Percentiles rank a stretch among this genome's conserved stretches.
These are phyloP conservation scores for Leucoraja erinaceus DNA, from an alignment of 2,113 vertebrate genomes.

Conservation along the genomic window DNA sequence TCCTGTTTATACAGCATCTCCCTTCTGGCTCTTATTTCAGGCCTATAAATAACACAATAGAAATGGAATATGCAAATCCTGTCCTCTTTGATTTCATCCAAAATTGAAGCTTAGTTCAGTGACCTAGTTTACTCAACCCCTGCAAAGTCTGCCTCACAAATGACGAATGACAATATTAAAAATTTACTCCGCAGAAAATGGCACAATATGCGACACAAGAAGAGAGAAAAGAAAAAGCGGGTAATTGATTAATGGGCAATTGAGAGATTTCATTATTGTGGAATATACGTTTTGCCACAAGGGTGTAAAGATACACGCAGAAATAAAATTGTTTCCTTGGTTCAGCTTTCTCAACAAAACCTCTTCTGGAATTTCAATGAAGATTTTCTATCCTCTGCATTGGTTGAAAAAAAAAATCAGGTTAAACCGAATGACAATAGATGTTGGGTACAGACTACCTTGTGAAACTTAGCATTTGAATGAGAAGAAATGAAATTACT, in stretches of 20 bases:
- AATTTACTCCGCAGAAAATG: not conserved
- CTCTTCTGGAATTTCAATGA: not conserved
- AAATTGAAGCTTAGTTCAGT: slow-evolving; percentile 13
- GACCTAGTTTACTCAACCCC: not conserved
- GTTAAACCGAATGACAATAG: not conserved
- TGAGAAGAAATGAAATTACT: not conserved
- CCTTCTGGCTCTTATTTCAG: not conserved
- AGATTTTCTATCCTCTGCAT: slow-evolving; percentile 6
- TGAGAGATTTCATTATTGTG: not conserved
- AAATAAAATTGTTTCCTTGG: not conserved
- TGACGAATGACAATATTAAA: not conserved
- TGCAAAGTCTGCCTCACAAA: slow-evolving; percentile 2
- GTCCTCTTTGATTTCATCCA: slow-evolving; percentile 29
- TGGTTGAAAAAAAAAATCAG: not conserved
- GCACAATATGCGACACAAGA: not conserved
- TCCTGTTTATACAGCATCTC: slow-evolving; percentile 17
- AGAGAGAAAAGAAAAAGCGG: not conserved
- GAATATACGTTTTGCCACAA: not conserved
- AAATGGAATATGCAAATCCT: slow-evolving; percentile 30
- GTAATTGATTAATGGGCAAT: not conserved
- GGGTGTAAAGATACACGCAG: not conserved
- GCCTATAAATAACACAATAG: slow-evolving; percentile 5
- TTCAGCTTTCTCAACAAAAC: not conserved
- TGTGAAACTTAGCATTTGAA: not conserved
- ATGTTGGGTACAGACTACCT: not conserved